Conservation (phyloP, 35 echinoderm and acorn worm species). For the Apostichopus californicus region DNA sequence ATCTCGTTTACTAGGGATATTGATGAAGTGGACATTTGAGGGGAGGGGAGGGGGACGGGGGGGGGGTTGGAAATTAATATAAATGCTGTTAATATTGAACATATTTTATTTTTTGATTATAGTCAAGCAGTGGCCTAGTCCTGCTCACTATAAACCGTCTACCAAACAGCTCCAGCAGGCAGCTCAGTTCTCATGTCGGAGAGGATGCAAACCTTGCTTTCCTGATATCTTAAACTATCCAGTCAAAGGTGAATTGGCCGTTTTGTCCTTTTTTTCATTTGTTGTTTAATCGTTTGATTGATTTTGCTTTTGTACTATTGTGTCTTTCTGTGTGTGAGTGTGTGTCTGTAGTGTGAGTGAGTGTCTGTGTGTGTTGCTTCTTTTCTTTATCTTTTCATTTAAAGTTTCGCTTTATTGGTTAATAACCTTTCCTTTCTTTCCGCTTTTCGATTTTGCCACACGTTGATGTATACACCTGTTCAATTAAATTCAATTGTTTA, state of each 20-base stretch:
- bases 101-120: neutral
- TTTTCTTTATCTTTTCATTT: neutral
- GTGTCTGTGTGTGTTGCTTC: neutral
- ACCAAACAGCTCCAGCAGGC: slow-evolving; percentile 55
- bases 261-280: neutral
- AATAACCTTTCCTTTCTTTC: too few relatives aligned
- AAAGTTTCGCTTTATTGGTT: neutral
- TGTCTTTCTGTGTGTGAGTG: neutral
- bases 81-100: neutral
- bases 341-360: too few relatives aligned
- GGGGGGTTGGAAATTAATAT: too few relatives aligned
- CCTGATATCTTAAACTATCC: slow-evolving; percentile 79
- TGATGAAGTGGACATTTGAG: too few relatives aligned
- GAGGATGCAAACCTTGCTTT: slow-evolving; percentile 88
- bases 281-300: too few relatives aligned
- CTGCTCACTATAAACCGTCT: slow-evolving; percentile 72
- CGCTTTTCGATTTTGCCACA: too few relatives aligned
- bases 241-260: slow-evolving; percentile 53
- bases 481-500: too few relatives aligned
- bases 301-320: too few relatives aligned
- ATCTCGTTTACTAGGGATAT: too few relatives aligned
- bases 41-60: too few relatives aligned
- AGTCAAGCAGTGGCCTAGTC: slow-evolving; percentile 78
- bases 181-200: slow-evolving; percentile 75
- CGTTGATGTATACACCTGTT: too few relatives aligned